Evolutionary conservation across 2,888 invertebrate species (phyloP), one percentile per base, ranked within the genome.

Genomic region (Pocota personata): DNA sequence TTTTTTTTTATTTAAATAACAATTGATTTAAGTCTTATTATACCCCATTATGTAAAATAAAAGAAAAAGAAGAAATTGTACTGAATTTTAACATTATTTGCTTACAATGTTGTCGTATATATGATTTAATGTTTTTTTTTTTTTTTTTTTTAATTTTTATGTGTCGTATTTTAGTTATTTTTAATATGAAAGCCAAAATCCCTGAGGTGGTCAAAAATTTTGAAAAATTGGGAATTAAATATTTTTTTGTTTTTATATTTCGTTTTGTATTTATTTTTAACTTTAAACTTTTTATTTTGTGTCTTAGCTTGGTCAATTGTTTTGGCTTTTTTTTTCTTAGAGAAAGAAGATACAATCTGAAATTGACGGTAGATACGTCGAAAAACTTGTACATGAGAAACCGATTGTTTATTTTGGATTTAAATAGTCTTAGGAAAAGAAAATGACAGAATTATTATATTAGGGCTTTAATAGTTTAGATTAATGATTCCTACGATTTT

Each of bases 131-230:
- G 1, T 30, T 62, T 37, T 40, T 72, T 14, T 16, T 50, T 19
- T 2, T 30, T 62, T 37, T 40, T 72, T 14, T 16, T 50, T 35
- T 37, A 40, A 50, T 66, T 71, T 80, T 57, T 52, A 16, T 46
- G 55, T 58, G 27, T 72, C 24, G 60, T 71, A 60, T 40, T 67
- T 71, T 77, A 48, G 43, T 80, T 24, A 37, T 52, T 80, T 86
- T 69, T 50, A 60, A 78, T 73, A 73, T 82, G 87, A 87, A 87
- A 87, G 87, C 87, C 87, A 82, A 87, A 87, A 87, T 87, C 82
- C 87, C 87, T 87, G 87, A 87, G 87, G 87, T 87, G 77, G 57
- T 87, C 69, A 73, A 82, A 21, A 78, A 82, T 78, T 78, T 67
- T 27, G 16, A 76, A 62, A 66, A 76, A 72, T 21, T 62, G 52